phyloP scores from a whole-genome alignment of 2,113 vertebrate genomes.

The Calyptomena viridis region DNA sequence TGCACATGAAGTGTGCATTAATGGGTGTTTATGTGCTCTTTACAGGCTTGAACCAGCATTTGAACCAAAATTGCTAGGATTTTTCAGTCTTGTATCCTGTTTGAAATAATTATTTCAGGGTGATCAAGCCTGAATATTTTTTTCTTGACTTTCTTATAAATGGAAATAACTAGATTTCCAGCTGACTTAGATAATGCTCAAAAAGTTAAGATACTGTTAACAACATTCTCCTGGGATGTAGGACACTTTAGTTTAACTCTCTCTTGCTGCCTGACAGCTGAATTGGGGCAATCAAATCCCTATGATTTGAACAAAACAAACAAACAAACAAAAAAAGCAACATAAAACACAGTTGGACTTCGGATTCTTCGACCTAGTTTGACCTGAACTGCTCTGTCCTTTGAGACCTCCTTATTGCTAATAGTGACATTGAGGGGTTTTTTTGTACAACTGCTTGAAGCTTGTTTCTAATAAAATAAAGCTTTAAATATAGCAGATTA shows the following conservation, averaged over 20 bases:
- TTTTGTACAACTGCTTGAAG: background rate
- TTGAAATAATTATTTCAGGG: background rate
- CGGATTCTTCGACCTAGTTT: background rate
- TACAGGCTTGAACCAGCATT: background rate
- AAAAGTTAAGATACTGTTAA: background rate
- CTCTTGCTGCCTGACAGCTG: background rate
- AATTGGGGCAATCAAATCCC: background rate
- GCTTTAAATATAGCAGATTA: slow-evolving; percentile 29
- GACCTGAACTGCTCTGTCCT: background rate
- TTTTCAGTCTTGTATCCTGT: background rate
- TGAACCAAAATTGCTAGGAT: background rate
- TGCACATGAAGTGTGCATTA: background rate
- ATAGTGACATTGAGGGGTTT: background rate
- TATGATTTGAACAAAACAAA: background rate
- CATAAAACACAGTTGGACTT: background rate
- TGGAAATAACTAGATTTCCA: background rate
- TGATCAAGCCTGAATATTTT: background rate
- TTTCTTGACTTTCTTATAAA: background rate
- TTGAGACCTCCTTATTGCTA: background rate
- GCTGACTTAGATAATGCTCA: background rate
- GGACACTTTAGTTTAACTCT: background rate
- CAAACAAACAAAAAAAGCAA: background rate
- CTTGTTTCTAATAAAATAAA: slow-evolving; percentile 22
- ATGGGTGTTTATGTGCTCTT: background rate
- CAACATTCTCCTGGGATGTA: background rate